Base-by-base conservation (phyloP, 2,888 invertebrate genomes). In the Ennomos fuscantarius region DNA sequence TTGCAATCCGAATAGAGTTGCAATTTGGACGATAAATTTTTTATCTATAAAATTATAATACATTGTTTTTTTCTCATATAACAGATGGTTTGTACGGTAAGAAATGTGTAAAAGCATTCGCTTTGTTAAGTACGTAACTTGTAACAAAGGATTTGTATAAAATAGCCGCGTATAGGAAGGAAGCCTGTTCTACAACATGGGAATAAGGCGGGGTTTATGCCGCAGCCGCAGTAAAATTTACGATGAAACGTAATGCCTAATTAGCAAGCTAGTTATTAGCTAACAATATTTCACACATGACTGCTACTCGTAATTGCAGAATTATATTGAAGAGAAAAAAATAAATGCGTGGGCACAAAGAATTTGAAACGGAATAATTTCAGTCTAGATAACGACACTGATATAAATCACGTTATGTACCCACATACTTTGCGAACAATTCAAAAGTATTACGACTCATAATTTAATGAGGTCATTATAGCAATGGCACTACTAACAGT, bases 241-340 rank as follows among this genome's bases (percentile, higher is more conserved):
- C 68, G 71, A 70, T 69, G 68, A 64, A 74, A 72, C 69, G 65
- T 65, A 72, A 73, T 69, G 64, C 59, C 66, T 73, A 74, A 76
- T 78, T 75, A 77, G 72, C 63, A 56, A 61, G 55, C 64, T 63
- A 66, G 75, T 72, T 72, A 70, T 69, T 74, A 66, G 70, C 66
- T 67, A 70, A 73, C 68, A 68, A 74, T 75, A 75, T 75, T 74
- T 76, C 66, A 77, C 68, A 72, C 70, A 62, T 58, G 69, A 72
- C 67, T 69, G 76, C 69, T 60, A 63, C 58, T 42, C 66, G 66
- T 72, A 73, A 74, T 72, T 70, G 63, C 64, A 41, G 41, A 49
- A 57, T 49, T 60, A 52, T 60, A 69, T 63, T 63, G 56, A 49
- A 65, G 66, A 69, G 63, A 55, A 49, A 64, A 60, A 60, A 55